Base-by-base conservation (phyloP, 2,797 vertebrate species). In the Megaceryle alcyon region DNA sequence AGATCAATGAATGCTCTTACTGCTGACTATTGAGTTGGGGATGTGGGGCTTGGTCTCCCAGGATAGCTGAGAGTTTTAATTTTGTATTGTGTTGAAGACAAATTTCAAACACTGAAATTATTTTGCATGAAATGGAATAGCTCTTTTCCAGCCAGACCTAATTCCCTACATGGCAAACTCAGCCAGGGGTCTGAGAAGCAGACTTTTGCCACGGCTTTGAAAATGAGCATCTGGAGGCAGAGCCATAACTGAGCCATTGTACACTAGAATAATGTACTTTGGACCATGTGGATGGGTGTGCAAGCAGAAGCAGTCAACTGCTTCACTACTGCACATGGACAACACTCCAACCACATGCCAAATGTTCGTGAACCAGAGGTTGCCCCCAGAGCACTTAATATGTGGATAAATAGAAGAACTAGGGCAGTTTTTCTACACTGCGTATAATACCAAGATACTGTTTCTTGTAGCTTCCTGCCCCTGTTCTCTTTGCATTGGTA, bases 181-280 rank as follows among this genome's bases (percentile, higher is more conserved):
- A 2, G 4, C 25, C 66, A 83, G 49, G 20, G 41, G 35, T 51
- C 49, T 93, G 85, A 86, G 83, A 54, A 86, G 41, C 70, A 89
- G 59, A 18, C 10, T 49, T 76, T 79, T 92, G 73, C 78, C 64
- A 6, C 37, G 59, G 54, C 48, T 93, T 90, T 87, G 93, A 72
- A 48, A 64, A 57, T 21, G 65, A 69, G 72, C 64, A 70, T 90
- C 61, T 94, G 95, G 68, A 94, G 76, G 73, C 86, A 93, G 82
- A 92, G 81, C 70, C 43, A 11, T 41, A 44, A 22, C 2, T 35
- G 56, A 60, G 54, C 70, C 63, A 48, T 68, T 92, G 70, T 80
- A 54, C 54, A 6, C 49, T 23, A 63, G 54, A 79, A 76, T 13
- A 65, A 86, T 54, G 78, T 64, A 16, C 69, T 82, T 35, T 49